phyloP scores from a whole-genome alignment of 1,140 invertebrate genomes.

The Caenorhabditis tropicalis region DNA sequence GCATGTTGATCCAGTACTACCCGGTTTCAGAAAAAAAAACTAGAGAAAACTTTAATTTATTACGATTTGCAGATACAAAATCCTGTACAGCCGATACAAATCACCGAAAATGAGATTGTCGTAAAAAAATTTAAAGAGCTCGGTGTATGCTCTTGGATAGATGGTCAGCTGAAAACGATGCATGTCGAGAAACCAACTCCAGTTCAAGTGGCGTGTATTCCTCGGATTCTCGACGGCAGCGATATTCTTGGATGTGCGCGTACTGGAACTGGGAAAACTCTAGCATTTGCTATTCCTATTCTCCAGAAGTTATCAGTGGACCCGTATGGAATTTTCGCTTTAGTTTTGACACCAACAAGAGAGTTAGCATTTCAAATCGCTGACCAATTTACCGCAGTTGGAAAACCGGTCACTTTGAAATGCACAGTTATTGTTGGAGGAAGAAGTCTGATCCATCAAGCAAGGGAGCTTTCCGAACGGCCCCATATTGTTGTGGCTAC shows the following conservation, averaged over 20 bases:
- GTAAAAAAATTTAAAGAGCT: constrained; percentile 50
- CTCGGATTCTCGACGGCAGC: constrained; percentile 61
- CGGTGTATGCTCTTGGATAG: constrained; percentile 51
- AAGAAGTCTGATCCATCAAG: constrained; percentile 52
- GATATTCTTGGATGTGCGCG: constrained; percentile 70
- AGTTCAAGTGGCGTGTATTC: constrained; percentile 59
- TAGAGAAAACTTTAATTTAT: no score
- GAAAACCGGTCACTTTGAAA: constrained; percentile 64
- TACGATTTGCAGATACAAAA: not conserved
- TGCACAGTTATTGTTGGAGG: constrained; percentile 61
- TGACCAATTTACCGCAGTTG: constrained; percentile 69
- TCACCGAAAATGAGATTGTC: not conserved
- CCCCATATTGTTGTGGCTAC: constrained; percentile 84
- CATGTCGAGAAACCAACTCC: constrained; percentile 53
- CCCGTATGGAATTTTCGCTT: constrained; percentile 67
- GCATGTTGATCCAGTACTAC: no score
- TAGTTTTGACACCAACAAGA: constrained; percentile 68
- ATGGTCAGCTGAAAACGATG: constrained; percentile 49
- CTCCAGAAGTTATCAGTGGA: constrained; percentile 65
- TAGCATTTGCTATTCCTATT: constrained; percentile 71
- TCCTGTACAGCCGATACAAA: not conserved
- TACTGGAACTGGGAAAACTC: constrained; percentile 69
- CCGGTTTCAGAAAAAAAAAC: no score
- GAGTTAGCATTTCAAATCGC: constrained; percentile 71
- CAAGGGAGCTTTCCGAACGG: constrained; percentile 45